Evolutionary conservation across 2,113 vertebrate species (phyloP), one percentile per base, ranked within the genome.

Genomic region (Suncus etruscus): DNA sequence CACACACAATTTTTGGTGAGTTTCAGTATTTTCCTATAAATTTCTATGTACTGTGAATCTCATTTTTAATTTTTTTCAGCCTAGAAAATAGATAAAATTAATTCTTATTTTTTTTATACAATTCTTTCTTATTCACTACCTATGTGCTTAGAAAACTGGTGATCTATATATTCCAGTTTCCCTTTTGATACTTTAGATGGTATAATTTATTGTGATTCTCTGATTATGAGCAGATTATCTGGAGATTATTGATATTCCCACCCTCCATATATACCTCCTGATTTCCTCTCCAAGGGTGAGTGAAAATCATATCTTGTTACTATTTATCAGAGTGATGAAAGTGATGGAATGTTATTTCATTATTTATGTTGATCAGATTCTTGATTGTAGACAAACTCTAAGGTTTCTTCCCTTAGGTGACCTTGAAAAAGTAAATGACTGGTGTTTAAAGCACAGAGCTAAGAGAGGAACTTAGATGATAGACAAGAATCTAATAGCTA

Each of bases 111-210:
- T 16, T 61, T 16, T 61, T 61, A 61, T 61, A 61, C 22, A 18
- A 58, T 16, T 58, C 2, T 54, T 54, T 83, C 47, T 16, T 91
- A 10, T 72, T 51, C 76, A 45, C 66, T 86, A 31, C 79, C 79
- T 86, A 89, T 58, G 16, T 61, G 14, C 22, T 82, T 91, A 72
- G 58, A 48, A 89, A 91, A 75, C 5, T 39, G 39, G 39, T 39
- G 3, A 39, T 39, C 39, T 78, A 1, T 70, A 82, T 77, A 31
- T 47, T 15, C 47, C 14, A 51, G 72, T 81, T 89, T 83, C 61
- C 14, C 6, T 89, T 73, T 86, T 18, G 58, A 61, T 61, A 61
- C 31, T 70, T 70, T 70, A 32, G 58, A 75, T 31, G 12, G 8
- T 51, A 31, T 65, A 54, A 32, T 78, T 69, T 70, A 75, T 89